Evolutionary conservation across 2,797 vertebrate species (phyloP), one percentile per base, ranked within the genome.

Genomic region (Xenentodon cancila): DNA sequence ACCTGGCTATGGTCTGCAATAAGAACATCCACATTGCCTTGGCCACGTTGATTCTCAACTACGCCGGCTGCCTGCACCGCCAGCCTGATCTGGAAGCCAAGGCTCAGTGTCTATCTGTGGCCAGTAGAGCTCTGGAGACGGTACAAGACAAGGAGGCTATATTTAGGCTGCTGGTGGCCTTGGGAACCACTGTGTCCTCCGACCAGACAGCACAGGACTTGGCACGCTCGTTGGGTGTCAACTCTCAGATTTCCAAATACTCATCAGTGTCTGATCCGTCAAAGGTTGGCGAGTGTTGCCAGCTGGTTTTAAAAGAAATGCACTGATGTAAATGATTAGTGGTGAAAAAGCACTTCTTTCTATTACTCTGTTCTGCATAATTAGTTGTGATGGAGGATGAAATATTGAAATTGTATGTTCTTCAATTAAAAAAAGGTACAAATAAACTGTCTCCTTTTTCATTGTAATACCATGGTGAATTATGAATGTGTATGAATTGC

Each of bases 11-110:
- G 0, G 88, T 95, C 75, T 92, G 86, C 90, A 99, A 96, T 93
- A 99, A 98, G 92, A 98, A 97, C 87, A 93, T 98, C 91, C 97
- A 99, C 73, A 92, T 97, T 70, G 98, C 98, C 0, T 89, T 99
- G 85, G 96, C 97, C 66, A 99, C 98, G 0, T 74, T 99, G 90
- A 93, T 95, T 40, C 91, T 99, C 68, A 97, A 99, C 90, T 99
- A 99, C 53, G 95, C 96, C 6, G 93, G 95, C 68, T 95, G 93
- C 88, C 94, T 99, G 84, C 92, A 96, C 90, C 93, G 91, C 85
- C 93, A 93, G 72, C 89, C 93, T 0, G 95, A 97, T 70, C 91
- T 97, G 44, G 98, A 99, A 86, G 97, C 95, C 67, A 99, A 98
- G 93, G 97, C 97, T 66, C 97, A 99, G 66, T 99, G 97, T 71